Conservation (phyloP, 2,888 invertebrate species). For the Blera fallax region DNA sequence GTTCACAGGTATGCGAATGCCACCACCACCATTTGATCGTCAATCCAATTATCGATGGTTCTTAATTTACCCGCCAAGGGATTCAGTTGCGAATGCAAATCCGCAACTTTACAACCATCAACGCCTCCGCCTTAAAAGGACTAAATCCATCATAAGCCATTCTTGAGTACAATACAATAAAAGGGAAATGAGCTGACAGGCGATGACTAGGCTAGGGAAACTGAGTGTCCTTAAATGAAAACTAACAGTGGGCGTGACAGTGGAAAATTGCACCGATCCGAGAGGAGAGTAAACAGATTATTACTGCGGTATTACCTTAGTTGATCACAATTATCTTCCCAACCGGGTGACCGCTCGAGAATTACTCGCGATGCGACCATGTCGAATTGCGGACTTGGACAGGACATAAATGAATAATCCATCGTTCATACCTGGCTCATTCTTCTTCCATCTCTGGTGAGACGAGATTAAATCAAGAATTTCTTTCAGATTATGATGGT, state of each 20-base stretch:
- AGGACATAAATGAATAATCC: not conserved
- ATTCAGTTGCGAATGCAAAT: not conserved
- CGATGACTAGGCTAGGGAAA: not conserved
- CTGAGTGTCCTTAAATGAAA: not conserved
- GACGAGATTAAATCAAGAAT: constrained; percentile 37
- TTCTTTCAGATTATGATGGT: constrained; percentile 49
- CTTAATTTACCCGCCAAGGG: constrained; percentile 46
- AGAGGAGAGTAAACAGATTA: constrained; percentile 63
- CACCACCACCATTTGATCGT: not conserved
- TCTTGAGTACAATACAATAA: constrained; percentile 31
- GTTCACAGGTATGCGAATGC: not conserved
- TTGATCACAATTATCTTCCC: constrained; percentile 51
- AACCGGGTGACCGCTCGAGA: not conserved
- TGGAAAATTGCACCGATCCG: constrained; percentile 17
- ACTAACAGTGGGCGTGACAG: constrained; percentile 34
- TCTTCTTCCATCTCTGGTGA: not conserved
- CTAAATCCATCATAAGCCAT: constrained; percentile 55
- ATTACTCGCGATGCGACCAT: constrained; percentile 48
- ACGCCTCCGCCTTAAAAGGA: constrained; percentile 50
- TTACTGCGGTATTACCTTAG: constrained; percentile 60
- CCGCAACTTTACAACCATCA: constrained; percentile 47
- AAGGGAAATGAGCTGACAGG: constrained; percentile 1
- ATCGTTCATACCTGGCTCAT: not conserved
- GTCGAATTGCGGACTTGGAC: constrained; percentile 46
- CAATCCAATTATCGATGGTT: constrained; percentile 68